Percentiles rank a stretch among this genome's conserved stretches.
phyloP scores from a whole-genome alignment of 2,797 vertebrate genomes.

The Gymnothorax reevesii region DNA sequence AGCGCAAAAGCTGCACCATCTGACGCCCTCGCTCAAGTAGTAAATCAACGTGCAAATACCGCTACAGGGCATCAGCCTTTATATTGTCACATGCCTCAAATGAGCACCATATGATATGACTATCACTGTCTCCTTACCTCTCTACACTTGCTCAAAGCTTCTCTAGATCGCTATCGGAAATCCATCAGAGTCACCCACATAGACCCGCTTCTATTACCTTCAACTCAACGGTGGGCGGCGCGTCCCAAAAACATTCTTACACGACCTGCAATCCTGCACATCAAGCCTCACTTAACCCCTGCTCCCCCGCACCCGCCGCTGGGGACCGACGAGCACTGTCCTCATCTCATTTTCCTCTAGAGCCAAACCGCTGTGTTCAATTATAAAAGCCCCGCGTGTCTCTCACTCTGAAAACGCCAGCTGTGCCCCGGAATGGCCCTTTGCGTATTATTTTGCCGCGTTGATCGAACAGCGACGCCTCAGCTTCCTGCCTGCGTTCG shows the following conservation, averaged over 20 bases:
- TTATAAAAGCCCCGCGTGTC: slow-evolving; percentile 53
- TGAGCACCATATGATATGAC: too few species aligned
- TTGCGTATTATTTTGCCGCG: slow-evolving; percentile 68
- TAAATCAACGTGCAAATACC: too few species aligned
- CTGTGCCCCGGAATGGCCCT: slow-evolving; percentile 68
- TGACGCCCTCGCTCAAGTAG: too few species aligned
- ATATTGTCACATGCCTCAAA: too few species aligned
- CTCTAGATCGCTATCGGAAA: neutral
- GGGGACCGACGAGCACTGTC: slow-evolving; percentile 49
- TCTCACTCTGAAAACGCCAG: slow-evolving; percentile 52
- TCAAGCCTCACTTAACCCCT: slow-evolving; percentile 6
- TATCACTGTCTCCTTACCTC: too few species aligned
- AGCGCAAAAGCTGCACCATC: too few species aligned
- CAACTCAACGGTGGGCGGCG: neutral
- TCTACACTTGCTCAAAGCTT: too few species aligned
- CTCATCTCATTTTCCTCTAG: slow-evolving; percentile 73
- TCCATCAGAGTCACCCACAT: slow-evolving; percentile 25
- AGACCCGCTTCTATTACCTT: neutral
- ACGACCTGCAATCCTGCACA: neutral
- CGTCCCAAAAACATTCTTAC: neutral
- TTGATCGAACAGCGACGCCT: neutral
- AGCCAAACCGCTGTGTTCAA: slow-evolving; percentile 69
- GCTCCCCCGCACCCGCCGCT: neutral
- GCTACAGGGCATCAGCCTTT: too few species aligned
- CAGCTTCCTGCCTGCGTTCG: slow-evolving; percentile 55